phyloP scores from a whole-genome alignment of 2,113 vertebrate species.

The Verasper variegatus region DNA sequence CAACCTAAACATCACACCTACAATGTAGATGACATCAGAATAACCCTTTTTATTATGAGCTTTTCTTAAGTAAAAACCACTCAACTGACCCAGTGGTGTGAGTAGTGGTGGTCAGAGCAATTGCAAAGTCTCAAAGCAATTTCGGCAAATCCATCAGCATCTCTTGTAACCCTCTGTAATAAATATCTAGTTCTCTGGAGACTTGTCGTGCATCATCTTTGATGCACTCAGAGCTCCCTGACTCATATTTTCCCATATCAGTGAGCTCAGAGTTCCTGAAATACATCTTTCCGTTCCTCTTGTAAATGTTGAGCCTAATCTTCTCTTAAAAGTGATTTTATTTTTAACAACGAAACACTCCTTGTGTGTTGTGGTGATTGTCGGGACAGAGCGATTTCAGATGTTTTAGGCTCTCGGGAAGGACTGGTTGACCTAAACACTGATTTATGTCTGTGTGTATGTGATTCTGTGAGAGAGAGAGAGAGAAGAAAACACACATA shows the following conservation, averaged over 20 bases:
- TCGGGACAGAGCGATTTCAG: slow-evolving; percentile 28
- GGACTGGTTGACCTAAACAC: slow-evolving; percentile 32
- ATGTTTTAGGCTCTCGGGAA: slow-evolving; percentile 18
- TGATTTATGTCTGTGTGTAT: slow-evolving; percentile 17
- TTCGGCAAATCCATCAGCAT: slow-evolving; percentile 3
- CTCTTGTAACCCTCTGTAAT: slow-evolving; percentile 10
- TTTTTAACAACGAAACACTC: background rate
- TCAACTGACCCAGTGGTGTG: background rate
- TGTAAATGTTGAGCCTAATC: slow-evolving; percentile 23
- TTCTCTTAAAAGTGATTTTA: background rate
- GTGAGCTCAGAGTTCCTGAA: background rate
- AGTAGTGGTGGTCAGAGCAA: background rate
- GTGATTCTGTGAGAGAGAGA: background rate
- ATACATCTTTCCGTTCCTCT: slow-evolving; percentile 32
- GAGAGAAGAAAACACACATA: background rate
- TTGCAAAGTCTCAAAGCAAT: background rate
- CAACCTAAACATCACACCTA: too few species aligned
- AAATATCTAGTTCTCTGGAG: background rate
- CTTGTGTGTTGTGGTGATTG: slow-evolving; percentile 1
- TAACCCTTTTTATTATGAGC: too few species aligned
- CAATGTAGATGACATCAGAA: too few species aligned
- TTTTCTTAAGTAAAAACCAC: background rate
- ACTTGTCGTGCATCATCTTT: slow-evolving; percentile 14
- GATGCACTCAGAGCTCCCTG: slow-evolving; percentile 13
- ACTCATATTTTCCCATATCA: slow-evolving; percentile 39